Conservation (phyloP, 2,888 invertebrate species). For the Epinotia ramella region DNA sequence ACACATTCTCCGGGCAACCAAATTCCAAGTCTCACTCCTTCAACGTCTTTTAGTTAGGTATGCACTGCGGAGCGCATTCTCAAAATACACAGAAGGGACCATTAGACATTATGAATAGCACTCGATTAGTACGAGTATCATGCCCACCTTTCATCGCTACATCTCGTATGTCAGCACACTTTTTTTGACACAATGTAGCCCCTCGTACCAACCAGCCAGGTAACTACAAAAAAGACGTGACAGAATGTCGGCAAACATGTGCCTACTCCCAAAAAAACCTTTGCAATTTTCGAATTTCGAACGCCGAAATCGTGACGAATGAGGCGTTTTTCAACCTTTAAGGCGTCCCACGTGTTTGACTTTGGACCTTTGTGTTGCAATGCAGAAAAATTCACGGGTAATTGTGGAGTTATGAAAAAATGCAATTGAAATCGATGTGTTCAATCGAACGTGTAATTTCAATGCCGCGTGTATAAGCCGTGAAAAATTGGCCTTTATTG, state of each 20-base stretch:
- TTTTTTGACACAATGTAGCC: conserved; percentile 66
- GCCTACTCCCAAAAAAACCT: conserved; percentile 72
- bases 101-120: conserved; percentile 44
- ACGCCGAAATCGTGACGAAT: conserved; percentile 68
- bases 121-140: conserved; percentile 56
- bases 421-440: conserved; percentile 67
- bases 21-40: not conserved
- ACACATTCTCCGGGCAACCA: not conserved
- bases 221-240: conserved; percentile 80
- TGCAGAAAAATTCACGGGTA: conserved; percentile 70
- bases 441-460: conserved; percentile 62
- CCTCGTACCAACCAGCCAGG: conserved; percentile 78
- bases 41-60: not conserved
- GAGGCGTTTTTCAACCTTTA: conserved; percentile 69
- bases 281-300: conserved; percentile 55
- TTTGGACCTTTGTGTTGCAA: conserved; percentile 71
- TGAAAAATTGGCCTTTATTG: conserved; percentile 62
- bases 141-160: conserved; percentile 55
- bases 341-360: conserved; percentile 78
- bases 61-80: not conserved
- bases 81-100: conserved; percentile 26
- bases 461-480: conserved; percentile 62
- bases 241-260: conserved; percentile 85
- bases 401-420: conserved; percentile 73
- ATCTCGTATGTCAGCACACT: conserved; percentile 74